A percentile compares a stretch with the other conserved stretches of the same genome.
These are phyloP conservation scores for Prorops nasuta DNA, from an alignment of 1,140 invertebrate species.

Conservation along the genomic window DNA sequence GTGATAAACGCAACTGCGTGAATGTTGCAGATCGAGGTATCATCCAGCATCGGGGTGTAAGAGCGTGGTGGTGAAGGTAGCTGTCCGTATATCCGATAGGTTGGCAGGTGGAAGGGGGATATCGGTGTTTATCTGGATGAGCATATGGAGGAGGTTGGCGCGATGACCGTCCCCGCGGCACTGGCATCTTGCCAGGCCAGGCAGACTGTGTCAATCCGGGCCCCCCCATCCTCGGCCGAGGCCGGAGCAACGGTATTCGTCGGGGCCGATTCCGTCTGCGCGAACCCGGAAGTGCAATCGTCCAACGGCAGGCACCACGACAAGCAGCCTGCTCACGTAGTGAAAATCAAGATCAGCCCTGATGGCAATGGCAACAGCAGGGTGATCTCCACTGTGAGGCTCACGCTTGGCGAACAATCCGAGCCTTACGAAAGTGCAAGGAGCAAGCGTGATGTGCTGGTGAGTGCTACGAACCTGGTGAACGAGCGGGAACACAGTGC, in stretches of 20 bases:
- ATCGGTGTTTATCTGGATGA: background rate
- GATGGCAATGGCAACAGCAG: constrained; percentile 50
- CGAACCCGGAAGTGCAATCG: constrained; percentile 45
- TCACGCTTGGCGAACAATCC: constrained; percentile 38
- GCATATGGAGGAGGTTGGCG: constrained; percentile 36
- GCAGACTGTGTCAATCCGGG: constrained; percentile 46
- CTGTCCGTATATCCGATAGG: too few relatives aligned
- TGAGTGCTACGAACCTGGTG: constrained; percentile 33
- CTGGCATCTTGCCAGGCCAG: constrained; percentile 33
- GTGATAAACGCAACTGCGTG: too few relatives aligned
- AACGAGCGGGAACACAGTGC: constrained; percentile 6
- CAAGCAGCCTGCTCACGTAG: constrained; percentile 57
- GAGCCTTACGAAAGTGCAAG: constrained; percentile 8
- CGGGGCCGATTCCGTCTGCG: constrained; percentile 35
- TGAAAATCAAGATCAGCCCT: constrained; percentile 69
- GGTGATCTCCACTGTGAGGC: constrained; percentile 44
- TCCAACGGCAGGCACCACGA: constrained; percentile 51
- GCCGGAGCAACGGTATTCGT: constrained; percentile 65
- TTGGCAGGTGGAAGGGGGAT: too few relatives aligned
- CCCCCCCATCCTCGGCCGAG: constrained; percentile 33
- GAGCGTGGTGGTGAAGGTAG: too few relatives aligned
- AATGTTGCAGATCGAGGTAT: too few relatives aligned
- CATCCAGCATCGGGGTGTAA: too few relatives aligned
- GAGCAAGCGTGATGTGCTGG: constrained; percentile 33
- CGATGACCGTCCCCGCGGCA: constrained; percentile 48